Percentiles rank a stretch among this genome's conserved stretches.
Conservation (phyloP, 2,113 vertebrate species). For the Gobio gobio region DNA sequence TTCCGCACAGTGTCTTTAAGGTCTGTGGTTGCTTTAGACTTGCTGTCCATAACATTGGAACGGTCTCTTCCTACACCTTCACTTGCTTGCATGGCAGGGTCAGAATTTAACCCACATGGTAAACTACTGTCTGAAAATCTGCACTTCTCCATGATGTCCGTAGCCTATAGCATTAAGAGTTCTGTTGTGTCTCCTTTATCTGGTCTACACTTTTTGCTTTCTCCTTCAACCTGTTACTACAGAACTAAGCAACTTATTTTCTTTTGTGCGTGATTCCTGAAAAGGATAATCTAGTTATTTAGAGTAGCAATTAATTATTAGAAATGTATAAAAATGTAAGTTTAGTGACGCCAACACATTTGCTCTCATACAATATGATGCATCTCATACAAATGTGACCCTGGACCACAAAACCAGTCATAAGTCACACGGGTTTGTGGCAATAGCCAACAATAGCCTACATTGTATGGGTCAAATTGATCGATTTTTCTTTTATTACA, state of each 20-base stretch:
- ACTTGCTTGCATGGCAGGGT: background rate
- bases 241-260: background rate
- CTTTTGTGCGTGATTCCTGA: background rate
- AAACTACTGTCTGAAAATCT: background rate
- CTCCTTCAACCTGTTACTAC: background rate
- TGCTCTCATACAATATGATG: too few species aligned
- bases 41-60: slow-evolving; percentile 52
- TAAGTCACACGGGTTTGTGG: too few species aligned
- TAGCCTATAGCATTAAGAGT: background rate
- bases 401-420: too few species aligned
- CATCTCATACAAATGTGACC: too few species aligned
- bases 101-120: background rate
- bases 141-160: background rate
- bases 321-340: too few species aligned
- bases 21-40: slow-evolving; percentile 60
- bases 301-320: too few species aligned
- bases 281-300: slow-evolving; percentile 4
- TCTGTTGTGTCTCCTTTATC: background rate
- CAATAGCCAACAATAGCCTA: too few species aligned
- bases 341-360: too few species aligned
- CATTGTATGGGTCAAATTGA: too few species aligned
- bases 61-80: background rate
- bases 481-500: too few species aligned
- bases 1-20: slow-evolving; percentile 54
- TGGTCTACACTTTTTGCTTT: background rate